Percentiles rank a stretch among this genome's conserved stretches.
phyloP scores from a whole-genome alignment of 2,888 invertebrate genomes.

The Corythucha ciliata region DNA sequence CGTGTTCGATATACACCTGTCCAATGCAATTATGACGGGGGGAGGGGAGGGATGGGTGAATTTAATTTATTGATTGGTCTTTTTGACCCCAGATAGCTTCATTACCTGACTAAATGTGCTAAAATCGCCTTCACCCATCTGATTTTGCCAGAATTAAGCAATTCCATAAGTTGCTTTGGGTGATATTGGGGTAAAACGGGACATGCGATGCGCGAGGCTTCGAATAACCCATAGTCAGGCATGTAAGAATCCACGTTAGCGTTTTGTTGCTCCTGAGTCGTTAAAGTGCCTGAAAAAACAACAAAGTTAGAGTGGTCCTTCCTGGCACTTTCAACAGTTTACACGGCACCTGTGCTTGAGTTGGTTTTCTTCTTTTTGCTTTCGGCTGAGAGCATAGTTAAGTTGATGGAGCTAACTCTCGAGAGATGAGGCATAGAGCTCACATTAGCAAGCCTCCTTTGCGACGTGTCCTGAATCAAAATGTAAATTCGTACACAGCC shows the following conservation, averaged over 20 bases:
- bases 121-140: conserved; percentile 97
- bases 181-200: conserved; percentile 98
- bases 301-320: neutral
- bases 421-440: conserved; percentile 73
- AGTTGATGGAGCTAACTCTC: conserved; percentile 72
- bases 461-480: conserved; percentile 48
- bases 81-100: neutral
- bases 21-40: neutral
- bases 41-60: neutral
- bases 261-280: conserved; percentile 13
- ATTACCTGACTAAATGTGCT: conserved; percentile 81
- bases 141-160: conserved; percentile 95
- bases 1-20: conserved; percentile 54
- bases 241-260: conserved; percentile 59
- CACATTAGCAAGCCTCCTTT: conserved; percentile 58
- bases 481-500: neutral
- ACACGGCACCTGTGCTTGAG: conserved; percentile 20
- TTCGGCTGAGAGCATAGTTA: conserved; percentile 61
- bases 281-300: conserved; percentile 12
- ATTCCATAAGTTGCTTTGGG: conserved; percentile 96
- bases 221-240: conserved; percentile 91
- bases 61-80: neutral
- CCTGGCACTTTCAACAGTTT: neutral
- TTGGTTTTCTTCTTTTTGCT: conserved; percentile 55
- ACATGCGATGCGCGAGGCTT: conserved; percentile 92